Conservation (phyloP, 2,113 vertebrate genomes). For the Diadophis punctatus region DNA sequence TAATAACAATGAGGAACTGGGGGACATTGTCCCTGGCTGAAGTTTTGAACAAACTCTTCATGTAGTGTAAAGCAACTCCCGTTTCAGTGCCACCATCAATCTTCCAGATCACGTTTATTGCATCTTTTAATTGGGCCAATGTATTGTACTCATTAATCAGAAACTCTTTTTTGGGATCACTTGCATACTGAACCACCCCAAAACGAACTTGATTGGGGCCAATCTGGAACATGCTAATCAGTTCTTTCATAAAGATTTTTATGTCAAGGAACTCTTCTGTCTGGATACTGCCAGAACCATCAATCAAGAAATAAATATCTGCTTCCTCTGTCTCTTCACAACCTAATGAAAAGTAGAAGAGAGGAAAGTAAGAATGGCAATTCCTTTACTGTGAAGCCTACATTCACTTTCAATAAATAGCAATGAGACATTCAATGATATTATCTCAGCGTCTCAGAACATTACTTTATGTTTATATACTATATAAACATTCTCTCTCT, state of each 20-base stretch:
- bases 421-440: background rate
- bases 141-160: conserved; percentile 55
- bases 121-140: conserved; percentile 56
- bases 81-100: conserved; percentile 68
- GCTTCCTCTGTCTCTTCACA: conserved; percentile 77
- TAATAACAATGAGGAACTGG: conserved; percentile 77
- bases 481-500: too few species aligned
- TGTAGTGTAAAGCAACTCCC: conserved; percentile 68
- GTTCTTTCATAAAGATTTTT: conserved; percentile 76
- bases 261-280: conserved; percentile 72
- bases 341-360: conserved; percentile 54
- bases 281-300: conserved; percentile 76
- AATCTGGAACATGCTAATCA: conserved; percentile 68
- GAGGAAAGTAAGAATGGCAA: background rate
- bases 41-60: conserved; percentile 64
- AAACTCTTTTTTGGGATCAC: conserved; percentile 61
- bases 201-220: conserved; percentile 71
- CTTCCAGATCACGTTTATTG: conserved; percentile 65
- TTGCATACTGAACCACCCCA: conserved; percentile 75
- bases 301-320: conserved; percentile 85
- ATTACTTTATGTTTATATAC: background rate
- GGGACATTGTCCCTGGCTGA: conserved; percentile 54
- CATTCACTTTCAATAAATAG: background rate
- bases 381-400: background rate
- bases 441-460: background rate